Base-by-base conservation (phyloP, 2,797 vertebrate species). In the Leuciscus waleckii region DNA sequence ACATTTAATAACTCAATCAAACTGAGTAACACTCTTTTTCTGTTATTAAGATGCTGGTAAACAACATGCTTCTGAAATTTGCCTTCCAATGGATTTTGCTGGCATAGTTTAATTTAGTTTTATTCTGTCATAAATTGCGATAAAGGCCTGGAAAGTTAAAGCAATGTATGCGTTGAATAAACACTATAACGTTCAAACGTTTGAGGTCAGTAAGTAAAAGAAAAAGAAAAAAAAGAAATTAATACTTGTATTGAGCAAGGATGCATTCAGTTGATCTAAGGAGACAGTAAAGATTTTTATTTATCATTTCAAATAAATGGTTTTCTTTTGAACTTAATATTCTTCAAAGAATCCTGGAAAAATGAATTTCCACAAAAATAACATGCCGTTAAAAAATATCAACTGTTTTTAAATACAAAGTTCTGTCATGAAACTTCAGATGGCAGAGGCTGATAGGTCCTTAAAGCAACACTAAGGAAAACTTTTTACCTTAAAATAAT, bases 1-100 rank as follows among this genome's bases (percentile, higher is more conserved):
- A 51, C 8, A 37, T 75, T 75, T 83, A 83, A 39, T 75, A 75
- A 75, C 41, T 35, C 26, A 9, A 46, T 73, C 43, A 69, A 16
- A 51, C 41, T 37, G 46, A 80, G 63, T 7, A 51, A n/a, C 29
- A 68, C 63, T 46, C 41, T 41, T 63, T 29, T 6, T 26, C n/a
- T 63, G 16, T 14, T 43, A 3, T 17, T 10, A 65, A 65, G 71
- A 74, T 65, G 19, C 17, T 6, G 17, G 41, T n/a, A 54, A 81
- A 71, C n/a, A 70, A 23, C 21, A 17, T 10, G 19, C 19, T 37
- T 51, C 49, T 58, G 29, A 76, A 56, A 56, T 56, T 21, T 76
- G 51, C n/a, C 9, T 23, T 46, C 43, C 43, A 74, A 21, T 16
- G 21, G 54, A 14, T 77, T 77, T 41, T 21, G 8, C 56, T 4